Conservation (phyloP, 2,113 vertebrate species). For the Carollia perspicillata region DNA sequence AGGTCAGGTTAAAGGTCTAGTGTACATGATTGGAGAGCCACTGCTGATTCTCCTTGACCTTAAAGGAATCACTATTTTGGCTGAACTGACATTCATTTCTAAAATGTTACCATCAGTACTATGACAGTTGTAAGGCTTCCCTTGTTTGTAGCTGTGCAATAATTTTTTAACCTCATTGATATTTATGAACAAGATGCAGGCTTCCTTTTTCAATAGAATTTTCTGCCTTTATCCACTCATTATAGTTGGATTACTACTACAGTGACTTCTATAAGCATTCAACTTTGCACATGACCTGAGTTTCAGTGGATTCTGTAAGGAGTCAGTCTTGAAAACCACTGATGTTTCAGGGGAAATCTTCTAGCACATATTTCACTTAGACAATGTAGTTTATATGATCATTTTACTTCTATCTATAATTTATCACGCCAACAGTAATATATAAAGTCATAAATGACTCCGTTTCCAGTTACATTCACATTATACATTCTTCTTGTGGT, state of each 20-base stretch:
- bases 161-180: neutral
- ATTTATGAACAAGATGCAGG: neutral
- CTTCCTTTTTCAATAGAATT: neutral
- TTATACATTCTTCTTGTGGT: conserved; percentile 42
- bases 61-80: conserved; percentile 2
- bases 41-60: neutral
- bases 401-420: conserved; percentile 54
- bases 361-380: conserved; percentile 36
- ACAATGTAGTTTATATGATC: conserved; percentile 39
- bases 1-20: conserved; percentile 16
- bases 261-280: neutral
- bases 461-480: conserved; percentile 32
- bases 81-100: neutral
- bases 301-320: neutral
- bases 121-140: neutral
- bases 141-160: neutral
- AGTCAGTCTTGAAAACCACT: neutral
- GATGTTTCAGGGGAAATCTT: conserved; percentile 34
- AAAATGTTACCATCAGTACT: neutral
- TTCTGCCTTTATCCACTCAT: neutral
- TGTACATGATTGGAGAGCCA: neutral
- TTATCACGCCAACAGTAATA: conserved; percentile 37
- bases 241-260: neutral
- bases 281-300: neutral
- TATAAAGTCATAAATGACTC: conserved; percentile 54